Evolutionary conservation across 2,888 invertebrate genomes (phyloP).

Genomic region (Leptopilina myrica): DNA sequence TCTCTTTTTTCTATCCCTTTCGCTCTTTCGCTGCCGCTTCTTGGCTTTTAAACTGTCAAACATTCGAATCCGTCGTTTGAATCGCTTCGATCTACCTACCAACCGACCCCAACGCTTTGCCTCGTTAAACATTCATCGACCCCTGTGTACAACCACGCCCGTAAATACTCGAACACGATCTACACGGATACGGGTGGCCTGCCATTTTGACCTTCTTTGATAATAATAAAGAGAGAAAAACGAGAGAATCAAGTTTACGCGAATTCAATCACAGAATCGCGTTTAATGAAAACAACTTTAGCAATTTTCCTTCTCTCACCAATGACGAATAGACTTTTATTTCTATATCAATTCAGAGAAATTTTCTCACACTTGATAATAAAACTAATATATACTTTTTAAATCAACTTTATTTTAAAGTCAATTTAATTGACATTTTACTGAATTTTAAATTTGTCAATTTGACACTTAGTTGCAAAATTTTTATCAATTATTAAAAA

Average conservation of each 20-base stretch:
- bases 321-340: too few species aligned
- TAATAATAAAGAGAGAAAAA: conserved; percentile 27
- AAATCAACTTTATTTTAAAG: too few species aligned
- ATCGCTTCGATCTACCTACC: conserved; percentile 66
- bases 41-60: conserved; percentile 77
- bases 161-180: conserved; percentile 70
- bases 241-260: not conserved
- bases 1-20: conserved; percentile 47
- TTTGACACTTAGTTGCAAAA: too few species aligned
- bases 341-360: too few species aligned
- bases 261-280: not conserved
- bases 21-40: conserved; percentile 59
- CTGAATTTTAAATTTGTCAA: too few species aligned
- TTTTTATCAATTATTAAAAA: too few species aligned
- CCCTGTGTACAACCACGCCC: conserved; percentile 70
- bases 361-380: too few species aligned
- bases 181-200: conserved; percentile 56
- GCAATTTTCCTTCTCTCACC: not conserved
- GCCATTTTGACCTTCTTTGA: conserved; percentile 55
- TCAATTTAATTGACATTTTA: too few species aligned
- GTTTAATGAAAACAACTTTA: not conserved
- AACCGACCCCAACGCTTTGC: conserved; percentile 59
- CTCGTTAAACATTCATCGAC: conserved; percentile 73
- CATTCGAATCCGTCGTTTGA: conserved; percentile 68
- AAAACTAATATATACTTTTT: too few species aligned